These are phyloP conservation scores for Cuculus canorus DNA, from an alignment of 2,797 vertebrate genomes.

Conservation along the genomic window DNA sequence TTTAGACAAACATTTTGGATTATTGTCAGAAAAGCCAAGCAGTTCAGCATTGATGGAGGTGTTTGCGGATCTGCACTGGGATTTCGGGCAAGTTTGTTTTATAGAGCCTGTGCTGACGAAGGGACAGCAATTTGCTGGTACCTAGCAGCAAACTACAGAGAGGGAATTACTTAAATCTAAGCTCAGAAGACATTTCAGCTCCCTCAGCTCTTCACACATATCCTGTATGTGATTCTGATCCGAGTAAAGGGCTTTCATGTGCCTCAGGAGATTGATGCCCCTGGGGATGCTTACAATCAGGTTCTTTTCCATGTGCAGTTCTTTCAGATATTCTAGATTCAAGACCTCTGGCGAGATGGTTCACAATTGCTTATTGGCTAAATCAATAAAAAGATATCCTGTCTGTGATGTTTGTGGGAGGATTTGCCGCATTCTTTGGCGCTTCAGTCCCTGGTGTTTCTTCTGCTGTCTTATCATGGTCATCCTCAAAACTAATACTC, in stretches of 20 bases:
- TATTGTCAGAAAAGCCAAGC: constrained; percentile 70
- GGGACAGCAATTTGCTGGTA: constrained; percentile 31
- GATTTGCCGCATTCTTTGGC: neutral
- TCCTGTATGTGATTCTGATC: constrained; percentile 64
- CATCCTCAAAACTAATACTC: neutral
- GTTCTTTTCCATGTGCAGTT: constrained; percentile 75
- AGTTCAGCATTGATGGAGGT: constrained; percentile 66
- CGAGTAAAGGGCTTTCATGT: constrained; percentile 68
- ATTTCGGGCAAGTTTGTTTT: constrained; percentile 30
- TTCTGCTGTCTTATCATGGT: neutral
- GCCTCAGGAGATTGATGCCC: constrained; percentile 46
- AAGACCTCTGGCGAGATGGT: constrained; percentile 51
- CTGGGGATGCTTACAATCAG: constrained; percentile 54
- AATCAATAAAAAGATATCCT: constrained; percentile 68
- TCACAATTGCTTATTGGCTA: constrained; percentile 31
- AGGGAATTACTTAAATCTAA: constrained; percentile 74
- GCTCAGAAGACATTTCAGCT: constrained; percentile 50
- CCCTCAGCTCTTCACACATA: constrained; percentile 53
- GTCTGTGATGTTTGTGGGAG: neutral
- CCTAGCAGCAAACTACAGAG: neutral
- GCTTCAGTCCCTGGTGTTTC: neutral
- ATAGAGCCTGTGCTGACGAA: constrained; percentile 71
- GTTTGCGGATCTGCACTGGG: constrained; percentile 63
- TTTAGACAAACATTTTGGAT: constrained; percentile 56
- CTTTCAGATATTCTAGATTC: constrained; percentile 70